Evolutionary conservation across 2,888 invertebrate species (phyloP).

Genomic region (Ptilodon capucinus): DNA sequence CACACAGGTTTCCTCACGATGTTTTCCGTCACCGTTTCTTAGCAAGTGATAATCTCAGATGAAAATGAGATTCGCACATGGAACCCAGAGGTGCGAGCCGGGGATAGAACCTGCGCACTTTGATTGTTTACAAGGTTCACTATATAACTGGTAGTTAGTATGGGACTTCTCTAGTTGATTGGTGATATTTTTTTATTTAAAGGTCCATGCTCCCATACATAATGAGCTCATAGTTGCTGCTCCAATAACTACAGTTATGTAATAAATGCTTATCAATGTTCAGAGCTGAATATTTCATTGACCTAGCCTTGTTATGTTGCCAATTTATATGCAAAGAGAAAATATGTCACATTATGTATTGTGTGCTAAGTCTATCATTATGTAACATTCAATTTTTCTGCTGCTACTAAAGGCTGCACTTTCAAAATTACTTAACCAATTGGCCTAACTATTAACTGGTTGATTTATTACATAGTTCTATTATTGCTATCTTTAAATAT

Average conservation of each 20-base stretch:
- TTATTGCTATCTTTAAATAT: not conserved
- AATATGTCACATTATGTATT: conserved; percentile 13
- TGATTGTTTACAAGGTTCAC: too few relatives aligned
- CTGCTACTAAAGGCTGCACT: not conserved
- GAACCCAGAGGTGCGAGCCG: too few relatives aligned
- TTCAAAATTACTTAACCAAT: not conserved
- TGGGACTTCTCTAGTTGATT: too few relatives aligned
- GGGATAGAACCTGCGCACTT: too few relatives aligned
- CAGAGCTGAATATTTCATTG: not conserved
- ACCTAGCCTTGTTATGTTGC: not conserved
- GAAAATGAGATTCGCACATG: too few relatives aligned
- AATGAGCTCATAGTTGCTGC: too few relatives aligned
- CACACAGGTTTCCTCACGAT: too few relatives aligned
- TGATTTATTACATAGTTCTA: not conserved
- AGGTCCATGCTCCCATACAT: too few relatives aligned
- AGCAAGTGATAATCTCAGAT: too few relatives aligned
- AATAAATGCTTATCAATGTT: not conserved
- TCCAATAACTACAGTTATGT: not conserved
- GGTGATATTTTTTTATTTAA: too few relatives aligned
- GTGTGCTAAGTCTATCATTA: conserved; percentile 13
- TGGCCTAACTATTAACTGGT: not conserved
- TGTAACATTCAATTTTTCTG: conserved; percentile 10
- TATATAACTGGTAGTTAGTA: too few relatives aligned
- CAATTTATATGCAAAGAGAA: conserved; percentile 5
- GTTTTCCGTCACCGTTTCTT: too few relatives aligned